phyloP scores from a whole-genome alignment of 1,140 invertebrate genomes.

The Rhagoletis zephyria region DNA sequence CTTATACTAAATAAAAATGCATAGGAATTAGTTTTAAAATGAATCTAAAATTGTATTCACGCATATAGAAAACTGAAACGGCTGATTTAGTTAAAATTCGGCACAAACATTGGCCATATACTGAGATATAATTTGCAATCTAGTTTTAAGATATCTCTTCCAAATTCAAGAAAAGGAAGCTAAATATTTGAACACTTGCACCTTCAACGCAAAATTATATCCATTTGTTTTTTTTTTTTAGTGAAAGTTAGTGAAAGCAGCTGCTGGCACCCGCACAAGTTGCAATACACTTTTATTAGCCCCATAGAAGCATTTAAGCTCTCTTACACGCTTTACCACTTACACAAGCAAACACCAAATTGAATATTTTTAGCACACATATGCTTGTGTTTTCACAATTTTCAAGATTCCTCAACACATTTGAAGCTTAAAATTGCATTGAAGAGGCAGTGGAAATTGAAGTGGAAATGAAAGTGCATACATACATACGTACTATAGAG shows the following conservation, averaged over 20 bases:
- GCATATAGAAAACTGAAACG: too few relatives aligned
- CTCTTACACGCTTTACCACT: not conserved
- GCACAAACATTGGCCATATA: too few relatives aligned
- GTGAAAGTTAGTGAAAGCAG: not conserved
- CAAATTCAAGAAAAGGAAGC: too few relatives aligned
- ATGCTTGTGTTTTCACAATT: too few relatives aligned
- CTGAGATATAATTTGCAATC: too few relatives aligned
- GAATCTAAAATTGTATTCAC: too few relatives aligned
- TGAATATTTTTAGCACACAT: slow-evolving; percentile 35
- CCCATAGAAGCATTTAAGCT: not conserved
- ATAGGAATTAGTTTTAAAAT: too few relatives aligned
- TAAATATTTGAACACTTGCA: not conserved
- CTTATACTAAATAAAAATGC: too few relatives aligned
- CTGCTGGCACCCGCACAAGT: not conserved
- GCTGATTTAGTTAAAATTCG: too few relatives aligned
- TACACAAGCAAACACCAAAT: not conserved
- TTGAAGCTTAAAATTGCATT: slow-evolving; percentile 31
- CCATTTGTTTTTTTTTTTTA: too few relatives aligned
- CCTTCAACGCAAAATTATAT: not conserved
- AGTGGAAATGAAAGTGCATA: not conserved
- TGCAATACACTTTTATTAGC: slow-evolving; percentile 5
- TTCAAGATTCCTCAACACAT: not conserved
- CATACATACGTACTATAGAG: not conserved
- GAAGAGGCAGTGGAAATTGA: slow-evolving; percentile 4
- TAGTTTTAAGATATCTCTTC: too few relatives aligned